A percentile compares a stretch with the other conserved stretches of the same genome.
Conservation (phyloP, 2,113 vertebrate species). For the Platichthys flesus region DNA sequence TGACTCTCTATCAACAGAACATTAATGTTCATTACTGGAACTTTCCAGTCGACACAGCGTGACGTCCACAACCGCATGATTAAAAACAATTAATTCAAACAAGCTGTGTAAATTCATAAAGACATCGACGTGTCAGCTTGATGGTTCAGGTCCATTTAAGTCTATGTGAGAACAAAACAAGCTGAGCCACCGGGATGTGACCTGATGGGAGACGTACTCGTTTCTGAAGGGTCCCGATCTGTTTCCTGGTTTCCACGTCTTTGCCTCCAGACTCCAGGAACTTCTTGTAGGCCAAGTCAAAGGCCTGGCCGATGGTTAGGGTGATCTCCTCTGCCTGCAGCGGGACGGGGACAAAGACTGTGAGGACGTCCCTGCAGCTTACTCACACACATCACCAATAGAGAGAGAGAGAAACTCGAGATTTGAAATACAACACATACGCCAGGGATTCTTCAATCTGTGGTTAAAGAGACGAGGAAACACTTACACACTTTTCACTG, state of each 20-base stretch:
- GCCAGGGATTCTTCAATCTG: neutral
- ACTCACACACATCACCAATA: no score
- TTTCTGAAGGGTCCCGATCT: constrained; percentile 95
- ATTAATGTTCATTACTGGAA: constrained; percentile 49
- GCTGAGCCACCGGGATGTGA: neutral
- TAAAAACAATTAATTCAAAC: constrained; percentile 42
- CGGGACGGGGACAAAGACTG: neutral
- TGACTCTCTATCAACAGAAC: neutral
- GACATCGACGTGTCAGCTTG: constrained; percentile 10
- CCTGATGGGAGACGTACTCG: constrained; percentile 83
- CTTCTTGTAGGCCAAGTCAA: constrained; percentile 98
- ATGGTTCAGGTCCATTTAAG: neutral
- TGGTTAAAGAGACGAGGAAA: neutral
- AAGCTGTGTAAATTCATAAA: constrained; percentile 25
- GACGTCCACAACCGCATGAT: constrained; percentile 17
- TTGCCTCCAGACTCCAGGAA: constrained; percentile 99
- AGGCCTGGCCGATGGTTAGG: constrained; percentile 97
- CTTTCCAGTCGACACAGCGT: constrained; percentile 24
- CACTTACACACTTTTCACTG: constrained; percentile 99
- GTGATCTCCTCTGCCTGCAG: constrained; percentile 96
- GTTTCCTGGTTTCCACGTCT: constrained; percentile 98
- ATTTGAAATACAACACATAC: neutral
- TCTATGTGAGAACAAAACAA: neutral
- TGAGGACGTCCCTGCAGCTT: neutral
- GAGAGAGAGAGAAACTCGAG: no score